These are phyloP conservation scores for Paratrypauchen microcephalus DNA, from an alignment of 2,797 vertebrate genomes.

Conservation along the genomic window DNA sequence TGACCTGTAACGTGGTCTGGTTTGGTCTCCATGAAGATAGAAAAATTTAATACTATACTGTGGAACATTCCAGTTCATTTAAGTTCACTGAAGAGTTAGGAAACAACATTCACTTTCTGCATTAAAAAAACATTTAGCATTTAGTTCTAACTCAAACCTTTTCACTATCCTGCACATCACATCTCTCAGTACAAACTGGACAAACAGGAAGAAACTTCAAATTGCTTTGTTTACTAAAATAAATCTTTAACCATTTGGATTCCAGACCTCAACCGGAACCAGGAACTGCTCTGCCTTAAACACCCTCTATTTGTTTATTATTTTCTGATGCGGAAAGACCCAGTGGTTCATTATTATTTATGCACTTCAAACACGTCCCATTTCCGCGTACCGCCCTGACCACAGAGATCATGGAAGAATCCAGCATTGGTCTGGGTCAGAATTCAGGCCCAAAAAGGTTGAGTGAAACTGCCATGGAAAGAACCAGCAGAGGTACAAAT, in stretches of 20 bases:
- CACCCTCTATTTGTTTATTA: constrained; percentile 75
- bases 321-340: constrained; percentile 64
- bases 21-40: no score
- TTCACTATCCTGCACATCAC: not conserved
- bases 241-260: constrained; percentile 38
- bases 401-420: constrained; percentile 62
- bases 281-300: constrained; percentile 76
- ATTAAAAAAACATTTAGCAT: not conserved
- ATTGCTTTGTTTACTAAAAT: constrained; percentile 59
- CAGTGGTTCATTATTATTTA: constrained; percentile 72
- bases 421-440: constrained; percentile 35
- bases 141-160: not conserved
- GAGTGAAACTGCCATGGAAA: constrained; percentile 60
- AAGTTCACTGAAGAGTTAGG: no score
- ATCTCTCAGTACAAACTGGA: constrained; percentile 17
- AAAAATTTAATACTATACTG: no score
- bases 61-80: no score
- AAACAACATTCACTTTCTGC: not conserved
- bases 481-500: constrained; percentile 46
- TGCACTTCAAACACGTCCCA: constrained; percentile 71
- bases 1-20: no score
- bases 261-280: constrained; percentile 67
- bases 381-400: constrained; percentile 64
- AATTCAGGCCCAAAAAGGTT: constrained; percentile 49
- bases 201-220: constrained; percentile 59